Conservation (phyloP, 2,888 invertebrate genomes). For the Galerucella nymphaeae region DNA sequence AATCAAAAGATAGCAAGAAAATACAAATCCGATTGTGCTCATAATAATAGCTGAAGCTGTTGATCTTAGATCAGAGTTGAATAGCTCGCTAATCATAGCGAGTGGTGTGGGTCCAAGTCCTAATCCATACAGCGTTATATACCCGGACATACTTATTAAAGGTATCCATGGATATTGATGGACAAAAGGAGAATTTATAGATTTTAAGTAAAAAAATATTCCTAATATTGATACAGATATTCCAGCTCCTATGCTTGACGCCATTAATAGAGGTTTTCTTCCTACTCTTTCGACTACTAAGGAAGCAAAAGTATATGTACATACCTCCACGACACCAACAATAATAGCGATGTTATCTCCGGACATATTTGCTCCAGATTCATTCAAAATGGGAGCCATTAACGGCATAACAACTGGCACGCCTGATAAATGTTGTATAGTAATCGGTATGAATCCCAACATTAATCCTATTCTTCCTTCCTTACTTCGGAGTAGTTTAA, state of each 20-base stretch:
- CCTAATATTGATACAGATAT: neutral
- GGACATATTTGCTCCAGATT: slow-evolving; percentile 9
- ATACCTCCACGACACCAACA: slow-evolving; percentile 3
- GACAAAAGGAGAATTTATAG: neutral
- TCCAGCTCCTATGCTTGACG: neutral
- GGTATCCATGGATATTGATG: slow-evolving; percentile 7
- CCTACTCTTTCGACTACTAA: slow-evolving; percentile 19
- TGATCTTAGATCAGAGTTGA: slow-evolving; percentile 8
- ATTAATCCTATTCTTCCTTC: slow-evolving; percentile 5
- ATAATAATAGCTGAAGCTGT: neutral
- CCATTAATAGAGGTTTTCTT: slow-evolving; percentile 17
- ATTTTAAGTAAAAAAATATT: slow-evolving; percentile 10
- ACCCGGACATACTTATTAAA: neutral
- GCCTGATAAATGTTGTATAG: slow-evolving; percentile 21
- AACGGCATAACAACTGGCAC: slow-evolving; percentile 13
- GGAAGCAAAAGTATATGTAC: slow-evolving; percentile 1
- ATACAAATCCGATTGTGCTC: neutral
- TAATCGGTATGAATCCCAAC: slow-evolving; percentile 10
- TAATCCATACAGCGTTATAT: neutral
- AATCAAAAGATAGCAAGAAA: neutral
- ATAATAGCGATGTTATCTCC: slow-evolving; percentile 23
- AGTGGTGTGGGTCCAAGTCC: slow-evolving; percentile 11
- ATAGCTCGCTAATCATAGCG: slow-evolving; percentile 2
- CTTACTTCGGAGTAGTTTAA: slow-evolving; percentile 1
- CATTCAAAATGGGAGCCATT: slow-evolving; percentile 24